Evolutionary conservation across 2,888 invertebrate genomes (phyloP).

Genomic region (Metellina segmentata): DNA sequence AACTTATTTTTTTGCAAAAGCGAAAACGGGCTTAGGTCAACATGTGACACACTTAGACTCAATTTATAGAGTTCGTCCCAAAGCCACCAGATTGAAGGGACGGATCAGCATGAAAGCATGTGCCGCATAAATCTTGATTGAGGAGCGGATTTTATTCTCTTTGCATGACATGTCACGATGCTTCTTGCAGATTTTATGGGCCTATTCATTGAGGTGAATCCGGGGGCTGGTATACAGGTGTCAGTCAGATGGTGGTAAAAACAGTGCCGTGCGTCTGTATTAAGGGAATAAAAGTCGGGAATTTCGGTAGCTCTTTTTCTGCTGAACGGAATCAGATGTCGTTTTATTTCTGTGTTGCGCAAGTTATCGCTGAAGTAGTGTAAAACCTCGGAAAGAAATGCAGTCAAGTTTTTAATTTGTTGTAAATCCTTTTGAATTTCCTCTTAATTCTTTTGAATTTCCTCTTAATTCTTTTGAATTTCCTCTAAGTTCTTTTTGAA

Average conservation of each 20-base stretch:
- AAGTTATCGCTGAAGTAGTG: too few relatives aligned
- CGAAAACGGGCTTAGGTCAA: constrained; percentile 50
- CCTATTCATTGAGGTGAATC: constrained; percentile 17
- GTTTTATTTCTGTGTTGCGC: too few relatives aligned
- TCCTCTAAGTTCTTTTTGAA: too few relatives aligned
- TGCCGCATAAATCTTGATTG: constrained; percentile 45
- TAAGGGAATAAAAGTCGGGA: too few relatives aligned
- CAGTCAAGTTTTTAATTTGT: too few relatives aligned
- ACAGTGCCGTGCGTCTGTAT: too few relatives aligned
- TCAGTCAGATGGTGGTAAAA: constrained; percentile 8
- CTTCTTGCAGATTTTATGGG: constrained; percentile 4
- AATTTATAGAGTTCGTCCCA: constrained; percentile 50
- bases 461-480: too few relatives aligned
- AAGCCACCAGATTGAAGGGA: constrained; percentile 14
- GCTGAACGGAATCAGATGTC: too few relatives aligned
- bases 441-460: too few relatives aligned
- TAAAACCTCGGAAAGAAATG: too few relatives aligned
- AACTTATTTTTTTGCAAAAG: neutral
- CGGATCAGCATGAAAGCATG: constrained; percentile 54
- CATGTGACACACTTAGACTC: constrained; percentile 59
- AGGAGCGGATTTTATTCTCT: constrained; percentile 40
- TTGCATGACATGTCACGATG: constrained; percentile 16
- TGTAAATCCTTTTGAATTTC: too few relatives aligned
- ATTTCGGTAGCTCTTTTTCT: too few relatives aligned
- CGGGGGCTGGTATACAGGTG: constrained; percentile 40